Evolutionary conservation across 2,113 vertebrate genomes (phyloP).

Genomic region (Hypocryptadius cinnamomeus): DNA sequence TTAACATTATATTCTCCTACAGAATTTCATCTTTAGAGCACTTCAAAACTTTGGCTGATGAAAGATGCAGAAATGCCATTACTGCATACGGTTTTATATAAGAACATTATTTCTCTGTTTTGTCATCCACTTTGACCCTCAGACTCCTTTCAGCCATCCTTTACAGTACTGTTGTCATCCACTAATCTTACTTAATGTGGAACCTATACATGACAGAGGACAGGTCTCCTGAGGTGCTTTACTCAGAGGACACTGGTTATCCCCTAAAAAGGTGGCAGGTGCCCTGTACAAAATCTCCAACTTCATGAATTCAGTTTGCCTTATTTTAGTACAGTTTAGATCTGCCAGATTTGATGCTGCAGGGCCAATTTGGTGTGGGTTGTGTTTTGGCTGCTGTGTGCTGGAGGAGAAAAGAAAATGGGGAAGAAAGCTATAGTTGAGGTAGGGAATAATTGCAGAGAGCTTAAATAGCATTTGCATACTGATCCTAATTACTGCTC

Average conservation of each 20-base stretch:
- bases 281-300: background rate
- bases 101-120: background rate
- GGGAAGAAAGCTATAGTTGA: background rate
- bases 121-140: background rate
- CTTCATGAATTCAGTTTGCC: background rate
- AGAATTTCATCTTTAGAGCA: background rate
- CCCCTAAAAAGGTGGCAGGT: background rate
- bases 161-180: background rate
- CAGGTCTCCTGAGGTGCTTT: background rate
- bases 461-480: slow-evolving; percentile 10
- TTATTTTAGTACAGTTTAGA: background rate
- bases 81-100: background rate
- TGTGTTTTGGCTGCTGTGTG: slow-evolving; percentile 9
- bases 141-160: background rate
- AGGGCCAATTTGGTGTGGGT: background rate
- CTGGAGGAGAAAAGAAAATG: background rate
- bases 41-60: background rate
- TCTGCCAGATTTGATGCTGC: background rate
- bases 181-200: background rate
- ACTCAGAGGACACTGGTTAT: background rate
- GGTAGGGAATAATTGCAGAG: background rate
- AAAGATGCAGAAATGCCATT: background rate
- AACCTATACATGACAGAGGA: background rate
- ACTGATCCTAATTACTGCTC: slow-evolving; percentile 13
- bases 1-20: background rate